Evolutionary conservation across 2,113 vertebrate species (phyloP), one percentile per base, ranked within the genome.

Genomic region (Glaucomys volans): DNA sequence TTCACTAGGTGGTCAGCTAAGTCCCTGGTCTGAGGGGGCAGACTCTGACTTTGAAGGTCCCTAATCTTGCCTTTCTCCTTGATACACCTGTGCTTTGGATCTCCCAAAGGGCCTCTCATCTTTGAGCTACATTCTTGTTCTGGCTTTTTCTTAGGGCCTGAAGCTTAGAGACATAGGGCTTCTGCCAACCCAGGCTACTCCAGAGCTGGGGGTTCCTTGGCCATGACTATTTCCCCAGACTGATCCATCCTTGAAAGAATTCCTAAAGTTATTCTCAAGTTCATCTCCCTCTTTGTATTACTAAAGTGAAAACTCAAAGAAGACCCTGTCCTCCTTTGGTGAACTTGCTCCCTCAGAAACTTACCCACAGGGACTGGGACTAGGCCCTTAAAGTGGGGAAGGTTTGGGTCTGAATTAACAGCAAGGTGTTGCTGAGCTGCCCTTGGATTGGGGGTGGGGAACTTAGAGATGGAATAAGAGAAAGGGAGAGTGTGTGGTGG

Each of bases 241-340:
- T 35, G 37, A 40, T 90, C 10, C 82, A 54, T 24, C 17, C 13
- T 28, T 24, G 16, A 84, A 91, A 91, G 77, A 74, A 85, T 95
- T 88, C 59, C 71, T 75, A 84, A 91, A 72, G 59, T 79, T 40
- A 75, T 44, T 83, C 72, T 57, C 77, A 80, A 93, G 67, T 76
- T 85, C 35, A 50, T 64, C 59, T 81, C 83, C 59, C 42, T 54
- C n/a, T 28, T 67, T 54, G 72, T 62, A 85, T 40, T 93, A 18
- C n/a, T 76, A 71, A 85, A 64, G 20, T 75, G 32, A 50, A 64
- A 91, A 71, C 26, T 87, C n/a, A 67, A 35, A 72, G 44, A 87
- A 93, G 47, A 67, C 35, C 37, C n/a, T 52, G 8, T 6, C 24
- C 44, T 42, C 67, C 72, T 66, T 42, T 71, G 13, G 10, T 89